Conservation (phyloP, 2,888 invertebrate genomes). For the Stramonita haemastoma region DNA sequence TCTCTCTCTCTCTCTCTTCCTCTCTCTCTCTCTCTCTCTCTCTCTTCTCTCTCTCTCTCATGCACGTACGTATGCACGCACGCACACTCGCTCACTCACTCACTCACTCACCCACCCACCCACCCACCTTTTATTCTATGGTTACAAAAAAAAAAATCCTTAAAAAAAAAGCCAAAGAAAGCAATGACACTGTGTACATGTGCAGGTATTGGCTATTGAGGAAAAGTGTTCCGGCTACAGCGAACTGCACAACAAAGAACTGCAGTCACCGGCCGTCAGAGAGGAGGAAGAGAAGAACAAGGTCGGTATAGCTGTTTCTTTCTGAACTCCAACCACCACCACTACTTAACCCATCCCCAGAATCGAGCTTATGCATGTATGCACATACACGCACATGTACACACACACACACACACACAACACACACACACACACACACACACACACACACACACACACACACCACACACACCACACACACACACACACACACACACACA, state of each 20-base stretch:
- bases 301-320: constrained; percentile 46
- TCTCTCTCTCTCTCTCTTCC: neutral
- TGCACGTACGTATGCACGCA: too few relatives aligned
- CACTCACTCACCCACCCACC: too few relatives aligned
- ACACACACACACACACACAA: too few relatives aligned
- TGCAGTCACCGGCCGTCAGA: constrained; percentile 53
- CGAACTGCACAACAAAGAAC: constrained; percentile 51
- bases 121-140: neutral
- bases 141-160: neutral
- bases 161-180: neutral
- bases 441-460: too few relatives aligned
- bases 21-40: neutral
- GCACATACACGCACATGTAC: too few relatives aligned
- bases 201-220: constrained; percentile 61
- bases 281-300: constrained; percentile 60
- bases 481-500: too few relatives aligned
- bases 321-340: too few relatives aligned
- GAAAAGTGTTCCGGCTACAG: constrained; percentile 61
- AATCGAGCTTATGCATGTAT: too few relatives aligned
- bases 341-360: too few relatives aligned
- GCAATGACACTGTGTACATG: neutral
- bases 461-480: too few relatives aligned
- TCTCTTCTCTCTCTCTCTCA: too few relatives aligned
- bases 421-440: too few relatives aligned
- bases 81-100: neutral